Conservation (phyloP, 2,888 invertebrate species). For the Heliconius ethilla region DNA sequence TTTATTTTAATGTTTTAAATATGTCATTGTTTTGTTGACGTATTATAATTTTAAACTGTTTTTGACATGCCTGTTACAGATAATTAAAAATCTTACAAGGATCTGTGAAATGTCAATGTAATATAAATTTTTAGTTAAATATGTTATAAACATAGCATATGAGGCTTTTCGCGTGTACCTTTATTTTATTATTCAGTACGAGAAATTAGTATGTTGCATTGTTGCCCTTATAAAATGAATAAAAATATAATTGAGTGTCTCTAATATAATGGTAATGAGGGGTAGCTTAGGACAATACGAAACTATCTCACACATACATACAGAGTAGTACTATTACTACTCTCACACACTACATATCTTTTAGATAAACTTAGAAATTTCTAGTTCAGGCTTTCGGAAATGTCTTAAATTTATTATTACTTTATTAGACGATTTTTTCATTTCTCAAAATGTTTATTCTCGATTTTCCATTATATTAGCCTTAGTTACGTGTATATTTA, state of each 20-base stretch:
- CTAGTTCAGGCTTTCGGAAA: neutral
- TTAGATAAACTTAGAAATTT: too few species aligned
- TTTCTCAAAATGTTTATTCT: neutral
- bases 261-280: neutral
- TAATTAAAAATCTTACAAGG: neutral
- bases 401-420: neutral
- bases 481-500: neutral
- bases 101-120: neutral
- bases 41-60: neutral
- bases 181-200: neutral
- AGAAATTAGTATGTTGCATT: neutral
- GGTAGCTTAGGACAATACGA: too few species aligned
- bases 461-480: neutral
- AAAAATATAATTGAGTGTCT: neutral
- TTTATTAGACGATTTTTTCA: neutral
- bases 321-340: neutral
- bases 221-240: neutral
- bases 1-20: neutral
- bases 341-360: neutral
- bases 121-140: neutral
- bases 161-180: neutral
- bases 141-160: neutral
- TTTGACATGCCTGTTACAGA: neutral
- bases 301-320: too few species aligned
- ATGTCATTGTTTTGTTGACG: too few species aligned